These are phyloP conservation scores for Drosophila obscura DNA, from an alignment of 1,140 invertebrate species.

Conservation along the genomic window DNA sequence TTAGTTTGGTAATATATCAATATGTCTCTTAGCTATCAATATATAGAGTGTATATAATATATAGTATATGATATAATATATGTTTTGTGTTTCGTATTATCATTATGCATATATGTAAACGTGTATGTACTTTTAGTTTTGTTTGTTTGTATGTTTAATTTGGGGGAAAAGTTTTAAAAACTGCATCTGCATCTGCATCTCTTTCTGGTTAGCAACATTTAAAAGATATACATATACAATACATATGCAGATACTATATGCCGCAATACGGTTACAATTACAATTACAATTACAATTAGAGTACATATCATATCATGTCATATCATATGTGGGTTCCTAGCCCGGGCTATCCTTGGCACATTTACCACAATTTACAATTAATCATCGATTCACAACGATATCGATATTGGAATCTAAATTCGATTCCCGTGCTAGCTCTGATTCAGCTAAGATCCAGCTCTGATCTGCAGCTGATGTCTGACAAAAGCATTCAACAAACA, in stretches of 20 bases:
- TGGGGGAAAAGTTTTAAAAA: conserved; percentile 28
- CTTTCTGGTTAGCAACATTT: conserved; percentile 36
- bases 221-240: conserved; percentile 2
- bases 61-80: conserved; percentile 17
- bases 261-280: no score
- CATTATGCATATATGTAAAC: conserved; percentile 29
- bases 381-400: no score
- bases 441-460: no score
- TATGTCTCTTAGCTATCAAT: conserved; percentile 52
- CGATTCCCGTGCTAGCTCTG: no score
- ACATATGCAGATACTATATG: background rate
- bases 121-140: conserved; percentile 19
- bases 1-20: conserved; percentile 38
- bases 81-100: background rate
- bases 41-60: conserved; percentile 35
- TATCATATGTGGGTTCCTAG: no score
- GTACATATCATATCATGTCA: no score
- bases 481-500: no score
- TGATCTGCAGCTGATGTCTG: no score
- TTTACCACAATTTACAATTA: no score
- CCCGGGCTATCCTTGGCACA: no score
- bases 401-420: no score
- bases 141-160: conserved; percentile 19
- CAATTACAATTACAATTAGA: no score
- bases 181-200: conserved; percentile 25